phyloP scores from a whole-genome alignment of 2,113 vertebrate genomes.

The Neotoma lepida region DNA sequence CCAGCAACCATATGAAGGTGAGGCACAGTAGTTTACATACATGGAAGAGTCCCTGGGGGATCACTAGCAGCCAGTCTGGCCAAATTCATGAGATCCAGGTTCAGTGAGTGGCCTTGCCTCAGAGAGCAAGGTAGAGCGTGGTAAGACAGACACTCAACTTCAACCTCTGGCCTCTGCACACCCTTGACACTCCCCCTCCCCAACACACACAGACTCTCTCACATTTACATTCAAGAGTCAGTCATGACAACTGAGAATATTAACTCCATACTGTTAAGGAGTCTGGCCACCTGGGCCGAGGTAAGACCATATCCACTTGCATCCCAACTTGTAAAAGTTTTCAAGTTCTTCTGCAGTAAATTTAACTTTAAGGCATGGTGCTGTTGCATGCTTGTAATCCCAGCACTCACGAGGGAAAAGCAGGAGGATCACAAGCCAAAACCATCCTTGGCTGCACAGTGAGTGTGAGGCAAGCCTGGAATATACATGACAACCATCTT shows the following conservation, averaged over 20 bases:
- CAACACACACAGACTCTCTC: neutral
- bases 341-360: neutral
- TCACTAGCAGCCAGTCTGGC: neutral
- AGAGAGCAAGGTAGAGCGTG: neutral
- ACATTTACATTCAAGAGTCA: neutral
- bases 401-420: neutral
- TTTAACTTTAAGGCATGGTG: neutral
- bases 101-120: neutral
- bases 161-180: neutral
- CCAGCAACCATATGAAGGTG: neutral
- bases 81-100: neutral
- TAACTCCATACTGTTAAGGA: neutral
- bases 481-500: too few species aligned
- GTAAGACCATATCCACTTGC: neutral
- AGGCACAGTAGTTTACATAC: neutral
- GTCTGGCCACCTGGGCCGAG: neutral
- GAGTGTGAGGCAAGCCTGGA: neutral
- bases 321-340: neutral
- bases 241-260: neutral
- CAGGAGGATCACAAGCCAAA: neutral
- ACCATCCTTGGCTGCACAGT: neutral
- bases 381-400: neutral
- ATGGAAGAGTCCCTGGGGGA: neutral
- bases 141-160: neutral
- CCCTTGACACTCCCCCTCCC: too few species aligned